Percentiles rank a stretch among this genome's conserved stretches.
Evolutionary conservation across 2,113 vertebrate species (phyloP).

Genomic region (Anhinga anhinga): DNA sequence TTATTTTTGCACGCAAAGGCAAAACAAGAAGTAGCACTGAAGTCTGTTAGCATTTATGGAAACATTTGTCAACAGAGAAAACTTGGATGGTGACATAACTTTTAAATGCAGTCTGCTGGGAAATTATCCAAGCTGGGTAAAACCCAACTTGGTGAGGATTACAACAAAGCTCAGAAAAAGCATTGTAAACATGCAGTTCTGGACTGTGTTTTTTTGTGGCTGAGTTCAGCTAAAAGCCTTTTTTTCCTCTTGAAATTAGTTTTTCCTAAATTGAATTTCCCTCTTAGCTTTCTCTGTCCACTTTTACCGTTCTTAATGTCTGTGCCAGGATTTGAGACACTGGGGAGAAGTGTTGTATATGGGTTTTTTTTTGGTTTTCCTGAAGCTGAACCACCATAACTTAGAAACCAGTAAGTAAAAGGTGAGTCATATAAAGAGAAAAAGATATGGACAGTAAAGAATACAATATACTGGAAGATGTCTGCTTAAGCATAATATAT

Average conservation of each 20-base stretch:
- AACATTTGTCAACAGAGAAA: conserved; percentile 66
- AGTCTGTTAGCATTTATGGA: conserved; percentile 64
- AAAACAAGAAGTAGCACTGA: conserved; percentile 59
- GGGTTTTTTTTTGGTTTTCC: not conserved
- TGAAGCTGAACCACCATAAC: not conserved
- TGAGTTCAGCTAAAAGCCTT: not conserved
- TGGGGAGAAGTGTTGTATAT: not conserved
- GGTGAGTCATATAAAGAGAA: not conserved
- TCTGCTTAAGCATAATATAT: not conserved
- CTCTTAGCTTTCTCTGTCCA: not conserved
- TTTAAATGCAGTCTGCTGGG: conserved; percentile 63
- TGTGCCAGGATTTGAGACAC: not conserved
- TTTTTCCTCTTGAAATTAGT: not conserved
- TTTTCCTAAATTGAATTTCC: not conserved
- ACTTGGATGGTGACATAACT: conserved; percentile 47
- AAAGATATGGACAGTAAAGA: not conserved
- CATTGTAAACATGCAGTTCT: not conserved
- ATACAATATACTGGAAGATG: not conserved
- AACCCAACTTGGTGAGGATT: conserved; percentile 39
- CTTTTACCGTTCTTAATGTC: not conserved
- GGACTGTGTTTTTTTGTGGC: conserved; percentile 7
- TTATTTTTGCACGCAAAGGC: not conserved
- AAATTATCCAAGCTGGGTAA: conserved; percentile 55
- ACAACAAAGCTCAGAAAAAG: conserved; percentile 27
- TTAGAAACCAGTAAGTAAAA: not conserved